Percentiles rank a stretch among this genome's conserved stretches.
These are phyloP conservation scores for Stercorarius parasiticus DNA, from an alignment of 2,113 vertebrate genomes.

Conservation along the genomic window DNA sequence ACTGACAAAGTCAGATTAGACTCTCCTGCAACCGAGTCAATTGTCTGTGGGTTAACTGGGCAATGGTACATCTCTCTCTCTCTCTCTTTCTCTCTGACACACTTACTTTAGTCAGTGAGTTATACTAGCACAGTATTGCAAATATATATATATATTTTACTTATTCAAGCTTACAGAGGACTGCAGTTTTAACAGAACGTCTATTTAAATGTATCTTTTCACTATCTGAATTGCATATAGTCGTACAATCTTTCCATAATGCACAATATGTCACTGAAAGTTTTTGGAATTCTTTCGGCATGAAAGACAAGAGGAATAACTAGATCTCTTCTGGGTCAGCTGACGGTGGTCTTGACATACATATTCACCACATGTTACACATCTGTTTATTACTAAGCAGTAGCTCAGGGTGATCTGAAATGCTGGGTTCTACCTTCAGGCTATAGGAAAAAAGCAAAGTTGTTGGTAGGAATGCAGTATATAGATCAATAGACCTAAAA, in stretches of 20 bases:
- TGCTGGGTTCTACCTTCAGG: neutral
- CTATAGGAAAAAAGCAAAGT: neutral
- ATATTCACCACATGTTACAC: neutral
- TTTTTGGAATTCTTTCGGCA: neutral
- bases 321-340: neutral
- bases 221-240: neutral
- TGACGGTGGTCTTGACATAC: neutral
- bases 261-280: neutral
- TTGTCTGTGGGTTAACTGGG: neutral
- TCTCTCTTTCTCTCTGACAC: neutral
- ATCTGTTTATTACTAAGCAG: neutral
- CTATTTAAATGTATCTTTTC: neutral
- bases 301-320: neutral
- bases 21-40: neutral
- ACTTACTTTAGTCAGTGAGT: neutral
- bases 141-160: neutral
- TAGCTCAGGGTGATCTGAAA: neutral
- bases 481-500: neutral
- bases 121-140: neutral
- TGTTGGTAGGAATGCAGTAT: neutral
- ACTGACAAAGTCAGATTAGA: neutral
- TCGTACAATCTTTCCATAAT: neutral
- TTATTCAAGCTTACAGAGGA: neutral
- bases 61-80: rapidly evolving
- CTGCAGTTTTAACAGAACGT: neutral